Percentiles rank a stretch among this genome's conserved stretches.
These are phyloP conservation scores for Nemapogon koenigi DNA, from an alignment of 2,888 invertebrate species.

Conservation along the genomic window DNA sequence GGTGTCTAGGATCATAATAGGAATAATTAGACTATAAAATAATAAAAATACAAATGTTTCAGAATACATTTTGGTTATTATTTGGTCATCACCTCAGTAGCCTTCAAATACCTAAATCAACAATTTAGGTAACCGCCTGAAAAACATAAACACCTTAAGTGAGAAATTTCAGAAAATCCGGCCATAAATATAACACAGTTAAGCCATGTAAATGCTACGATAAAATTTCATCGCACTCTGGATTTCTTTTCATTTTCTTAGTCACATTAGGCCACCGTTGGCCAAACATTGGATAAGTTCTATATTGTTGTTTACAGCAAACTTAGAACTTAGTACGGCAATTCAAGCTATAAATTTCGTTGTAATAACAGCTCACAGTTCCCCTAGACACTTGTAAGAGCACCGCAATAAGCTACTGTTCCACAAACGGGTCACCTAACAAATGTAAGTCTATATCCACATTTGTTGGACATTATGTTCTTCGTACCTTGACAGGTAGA, in stretches of 20 bases:
- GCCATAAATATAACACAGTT: conserved; percentile 32
- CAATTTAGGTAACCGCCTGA: background rate
- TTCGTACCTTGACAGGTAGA: too few species aligned
- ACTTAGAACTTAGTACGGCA: conserved; percentile 50
- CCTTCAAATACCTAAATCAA: too few species aligned
- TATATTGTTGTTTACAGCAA: conserved; percentile 58
- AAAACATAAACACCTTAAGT: background rate
- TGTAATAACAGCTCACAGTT: conserved; percentile 59
- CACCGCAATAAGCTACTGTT: conserved; percentile 42
- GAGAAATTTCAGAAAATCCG: conserved; percentile 23
- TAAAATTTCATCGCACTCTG: conserved; percentile 36
- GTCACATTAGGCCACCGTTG: conserved; percentile 39
- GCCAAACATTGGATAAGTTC: conserved; percentile 49
- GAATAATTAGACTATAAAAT: too few species aligned
- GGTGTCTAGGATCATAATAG: too few species aligned
- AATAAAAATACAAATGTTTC: too few species aligned
- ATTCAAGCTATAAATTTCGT: conserved; percentile 56
- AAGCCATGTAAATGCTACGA: conserved; percentile 22
- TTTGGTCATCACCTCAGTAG: too few species aligned
- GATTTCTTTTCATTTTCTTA: conserved; percentile 39
- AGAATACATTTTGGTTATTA: too few species aligned
- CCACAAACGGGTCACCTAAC: conserved; percentile 14
- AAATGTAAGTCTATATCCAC: too few species aligned
- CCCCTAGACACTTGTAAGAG: conserved; percentile 56
- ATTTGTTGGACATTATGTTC: too few species aligned